Evolutionary conservation across 2,797 vertebrate species (phyloP).

Genomic region (Meda fulgida): DNA sequence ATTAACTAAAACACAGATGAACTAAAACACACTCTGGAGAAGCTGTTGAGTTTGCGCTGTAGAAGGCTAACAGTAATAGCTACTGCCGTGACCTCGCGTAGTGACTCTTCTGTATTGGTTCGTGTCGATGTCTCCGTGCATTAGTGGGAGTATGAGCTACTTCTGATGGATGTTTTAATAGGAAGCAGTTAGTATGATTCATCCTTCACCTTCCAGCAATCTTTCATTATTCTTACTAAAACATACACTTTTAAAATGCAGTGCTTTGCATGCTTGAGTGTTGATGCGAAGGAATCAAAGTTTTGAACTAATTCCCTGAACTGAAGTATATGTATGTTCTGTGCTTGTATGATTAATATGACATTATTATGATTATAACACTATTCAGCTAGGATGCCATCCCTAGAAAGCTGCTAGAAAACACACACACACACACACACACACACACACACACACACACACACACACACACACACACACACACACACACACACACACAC

Average conservation of each 20-base stretch:
- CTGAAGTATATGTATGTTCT: not conserved
- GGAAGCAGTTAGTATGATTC: not conserved
- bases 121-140: not conserved
- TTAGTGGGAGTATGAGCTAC: not conserved
- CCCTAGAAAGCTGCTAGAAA: not conserved
- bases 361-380: too few species aligned
- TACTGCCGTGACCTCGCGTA: slow-evolving; percentile 11
- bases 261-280: not conserved
- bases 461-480: too few species aligned
- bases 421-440: too few species aligned
- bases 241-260: not conserved
- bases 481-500: too few species aligned
- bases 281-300: not conserved
- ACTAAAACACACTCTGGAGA: slow-evolving; percentile 7
- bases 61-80: slow-evolving; percentile 17
- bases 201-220: not conserved
- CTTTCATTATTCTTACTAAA: not conserved
- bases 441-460: too few species aligned
- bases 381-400: not conserved
- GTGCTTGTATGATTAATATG: not conserved
- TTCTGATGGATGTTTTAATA: not conserved
- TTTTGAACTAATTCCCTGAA: not conserved
- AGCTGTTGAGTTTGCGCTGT: not conserved
- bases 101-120: not conserved
- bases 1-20: slow-evolving; percentile 12